A percentile compares a stretch with the other conserved stretches of the same genome.
Evolutionary conservation across 2,113 vertebrate species (phyloP).

Genomic region (Canis aureus): DNA sequence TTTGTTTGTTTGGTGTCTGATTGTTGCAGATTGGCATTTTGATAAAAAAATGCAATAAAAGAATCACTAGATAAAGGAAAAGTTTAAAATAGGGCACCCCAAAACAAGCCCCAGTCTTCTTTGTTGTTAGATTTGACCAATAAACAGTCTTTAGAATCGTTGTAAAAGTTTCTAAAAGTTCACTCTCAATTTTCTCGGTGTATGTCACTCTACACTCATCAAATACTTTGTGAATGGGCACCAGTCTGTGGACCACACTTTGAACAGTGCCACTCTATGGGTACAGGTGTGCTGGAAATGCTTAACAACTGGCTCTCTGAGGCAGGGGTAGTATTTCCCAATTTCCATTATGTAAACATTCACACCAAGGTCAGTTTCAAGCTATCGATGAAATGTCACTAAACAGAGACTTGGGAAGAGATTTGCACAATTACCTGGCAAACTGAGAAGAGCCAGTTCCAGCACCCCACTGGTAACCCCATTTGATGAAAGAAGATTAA

Average conservation of each 20-base stretch:
- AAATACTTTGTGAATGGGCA: neutral
- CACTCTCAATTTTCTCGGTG: neutral
- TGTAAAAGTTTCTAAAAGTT: neutral
- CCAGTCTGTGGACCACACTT: neutral
- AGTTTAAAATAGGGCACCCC: neutral
- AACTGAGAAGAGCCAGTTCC: neutral
- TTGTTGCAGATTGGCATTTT: neutral
- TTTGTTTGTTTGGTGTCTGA: neutral
- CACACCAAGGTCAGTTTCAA: neutral
- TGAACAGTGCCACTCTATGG: neutral
- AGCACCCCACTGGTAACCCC: neutral
- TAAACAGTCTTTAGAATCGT: neutral
- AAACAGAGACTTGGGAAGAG: neutral
- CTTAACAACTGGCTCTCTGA: neutral
- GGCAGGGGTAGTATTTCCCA: neutral
- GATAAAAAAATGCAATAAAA: constrained; percentile 48
- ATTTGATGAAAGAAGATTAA: neutral
- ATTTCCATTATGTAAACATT: neutral
- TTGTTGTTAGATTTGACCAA: neutral
- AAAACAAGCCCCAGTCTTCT: neutral
- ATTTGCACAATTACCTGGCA: neutral
- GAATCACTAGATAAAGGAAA: neutral
- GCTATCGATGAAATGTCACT: neutral
- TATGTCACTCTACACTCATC: neutral
- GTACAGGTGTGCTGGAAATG: neutral